Percentiles rank a stretch among this genome's conserved stretches.
Conservation (phyloP, 2,888 invertebrate genomes). For the Cosmia pyralina region DNA sequence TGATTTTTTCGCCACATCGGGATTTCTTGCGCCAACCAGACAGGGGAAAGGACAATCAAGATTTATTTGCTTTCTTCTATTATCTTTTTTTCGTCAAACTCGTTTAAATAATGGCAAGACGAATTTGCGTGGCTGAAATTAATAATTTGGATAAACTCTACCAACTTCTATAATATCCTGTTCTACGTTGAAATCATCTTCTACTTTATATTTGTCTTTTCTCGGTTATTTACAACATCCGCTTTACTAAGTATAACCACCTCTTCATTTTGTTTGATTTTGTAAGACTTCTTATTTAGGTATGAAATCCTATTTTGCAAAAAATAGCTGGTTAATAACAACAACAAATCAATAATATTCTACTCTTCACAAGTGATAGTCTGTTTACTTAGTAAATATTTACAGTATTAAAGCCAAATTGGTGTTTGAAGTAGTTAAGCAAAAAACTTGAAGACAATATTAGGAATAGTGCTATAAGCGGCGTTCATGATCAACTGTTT, state of each 20-base stretch:
- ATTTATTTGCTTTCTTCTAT: neutral
- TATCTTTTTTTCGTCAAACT: neutral
- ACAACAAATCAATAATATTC: neutral
- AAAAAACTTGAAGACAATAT: constrained; percentile 16
- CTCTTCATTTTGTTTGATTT: constrained; percentile 4
- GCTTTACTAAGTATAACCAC: neutral
- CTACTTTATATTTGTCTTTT: neutral
- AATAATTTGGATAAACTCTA: constrained; percentile 10
- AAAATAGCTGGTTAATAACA: neutral
- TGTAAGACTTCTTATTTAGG: neutral
- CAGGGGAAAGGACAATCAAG: neutral
- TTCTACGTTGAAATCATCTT: neutral
- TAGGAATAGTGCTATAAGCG: neutral
- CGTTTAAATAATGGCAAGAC: neutral
- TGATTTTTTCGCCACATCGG: constrained; percentile 7
- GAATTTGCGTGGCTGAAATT: neutral
- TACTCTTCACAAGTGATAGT: neutral
- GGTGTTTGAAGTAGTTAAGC: neutral
- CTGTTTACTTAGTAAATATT: constrained; percentile 27
- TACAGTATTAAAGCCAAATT: constrained; percentile 7
- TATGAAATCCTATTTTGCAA: neutral
- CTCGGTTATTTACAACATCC: neutral
- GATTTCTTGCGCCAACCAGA: constrained; percentile 2
- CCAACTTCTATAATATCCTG: neutral
- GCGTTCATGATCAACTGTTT: constrained; percentile 14